Evolutionary conservation across 1,140 invertebrate species (phyloP).

Genomic region (Lepidotrigona ventralis): DNA sequence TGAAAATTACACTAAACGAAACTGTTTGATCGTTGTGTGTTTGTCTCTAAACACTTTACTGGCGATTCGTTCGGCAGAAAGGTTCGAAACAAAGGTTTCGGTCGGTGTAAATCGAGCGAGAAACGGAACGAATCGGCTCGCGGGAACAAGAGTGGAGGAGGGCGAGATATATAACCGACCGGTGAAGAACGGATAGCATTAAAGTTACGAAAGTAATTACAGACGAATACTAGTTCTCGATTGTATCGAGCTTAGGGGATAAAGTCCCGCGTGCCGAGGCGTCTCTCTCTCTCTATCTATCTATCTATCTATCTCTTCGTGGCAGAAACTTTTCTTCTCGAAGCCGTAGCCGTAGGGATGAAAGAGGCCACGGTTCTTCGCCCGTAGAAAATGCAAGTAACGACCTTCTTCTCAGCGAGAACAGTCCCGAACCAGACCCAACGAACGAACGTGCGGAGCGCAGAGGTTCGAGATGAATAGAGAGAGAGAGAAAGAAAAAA

Average conservation of each 20-base stretch:
- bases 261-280: background rate
- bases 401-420: constrained; percentile 29
- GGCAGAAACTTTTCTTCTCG: constrained; percentile 30
- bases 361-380: constrained; percentile 1
- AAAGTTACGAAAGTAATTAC: constrained; percentile 47
- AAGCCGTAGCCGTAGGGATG: constrained; percentile 13
- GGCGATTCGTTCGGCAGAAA: no score
- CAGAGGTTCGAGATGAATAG: background rate
- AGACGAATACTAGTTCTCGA: constrained; percentile 23
- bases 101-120: background rate
- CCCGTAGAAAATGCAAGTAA: constrained; percentile 50
- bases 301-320: background rate
- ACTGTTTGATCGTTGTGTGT: no score
- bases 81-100: background rate
- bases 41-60: no score
- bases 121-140: background rate
- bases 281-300: background rate
- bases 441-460: background rate
- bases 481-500: background rate
- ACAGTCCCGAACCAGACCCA: background rate
- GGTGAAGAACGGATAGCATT: background rate
- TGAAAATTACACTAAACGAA: no score
- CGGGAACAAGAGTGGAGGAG: background rate
- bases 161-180: background rate
- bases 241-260: constrained; percentile 23